phyloP scores from a whole-genome alignment of 2,113 vertebrate species.

The Brienomyrus brachyistius region DNA sequence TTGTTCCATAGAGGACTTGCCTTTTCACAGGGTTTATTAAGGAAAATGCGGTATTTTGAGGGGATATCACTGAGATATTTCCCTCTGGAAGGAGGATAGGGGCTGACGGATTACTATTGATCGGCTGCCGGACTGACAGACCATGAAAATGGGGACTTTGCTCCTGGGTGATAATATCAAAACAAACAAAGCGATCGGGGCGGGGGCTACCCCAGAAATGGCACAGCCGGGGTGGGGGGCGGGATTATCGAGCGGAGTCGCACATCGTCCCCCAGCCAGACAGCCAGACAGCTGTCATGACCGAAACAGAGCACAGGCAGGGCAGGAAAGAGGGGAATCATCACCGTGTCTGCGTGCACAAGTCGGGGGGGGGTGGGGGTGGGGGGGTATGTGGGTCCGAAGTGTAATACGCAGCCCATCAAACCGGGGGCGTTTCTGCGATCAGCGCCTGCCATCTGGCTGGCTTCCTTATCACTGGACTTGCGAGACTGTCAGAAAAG shows the following conservation, averaged over 20 bases:
- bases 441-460: neutral
- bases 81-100: neutral
- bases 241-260: constrained; percentile 18
- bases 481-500: neutral
- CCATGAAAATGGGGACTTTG: neutral
- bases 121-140: neutral
- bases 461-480: neutral
- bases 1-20: neutral
- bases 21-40: neutral
- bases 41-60: neutral
- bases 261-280: neutral
- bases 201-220: neutral
- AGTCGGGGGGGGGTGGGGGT: neutral
- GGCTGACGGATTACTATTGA: neutral
- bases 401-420: neutral
- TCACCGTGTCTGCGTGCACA: neutral
- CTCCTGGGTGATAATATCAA: constrained; percentile 16
- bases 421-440: neutral
- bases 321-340: neutral
- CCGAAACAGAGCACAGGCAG: neutral
- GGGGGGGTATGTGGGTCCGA: neutral
- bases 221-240: neutral
- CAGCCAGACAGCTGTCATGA: neutral
- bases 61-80: neutral
- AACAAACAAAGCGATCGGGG: constrained; percentile 20